A percentile compares a stretch with the other conserved stretches of the same genome.
phyloP scores from a whole-genome alignment of 2,888 invertebrate genomes.

The Athrips mouffetella region DNA sequence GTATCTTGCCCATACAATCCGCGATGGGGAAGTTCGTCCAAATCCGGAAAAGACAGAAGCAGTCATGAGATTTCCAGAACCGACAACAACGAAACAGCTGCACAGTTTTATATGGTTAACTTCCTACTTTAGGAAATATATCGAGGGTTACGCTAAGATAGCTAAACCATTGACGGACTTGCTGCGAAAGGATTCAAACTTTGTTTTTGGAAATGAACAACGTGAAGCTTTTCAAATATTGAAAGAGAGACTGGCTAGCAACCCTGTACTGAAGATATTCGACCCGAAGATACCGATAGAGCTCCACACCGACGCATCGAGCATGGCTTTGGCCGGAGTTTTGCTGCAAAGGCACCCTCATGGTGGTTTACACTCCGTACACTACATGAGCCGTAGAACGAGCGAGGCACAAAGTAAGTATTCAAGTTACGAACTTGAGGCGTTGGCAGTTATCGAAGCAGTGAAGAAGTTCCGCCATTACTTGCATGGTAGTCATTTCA shows the following conservation, averaged over 20 bases:
- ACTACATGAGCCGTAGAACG: conserved; percentile 27
- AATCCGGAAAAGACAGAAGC: conserved; percentile 24
- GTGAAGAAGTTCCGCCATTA: conserved; percentile 31
- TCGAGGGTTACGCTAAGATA: conserved; percentile 28
- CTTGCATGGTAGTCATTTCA: conserved; percentile 27
- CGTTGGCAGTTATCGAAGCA: conserved; percentile 26
- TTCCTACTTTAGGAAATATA: conserved; percentile 31
- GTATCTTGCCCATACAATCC: conserved; percentile 19
- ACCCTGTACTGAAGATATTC: conserved; percentile 23
- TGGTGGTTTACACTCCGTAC: conserved; percentile 21
- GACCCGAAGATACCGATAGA: conserved; percentile 20
- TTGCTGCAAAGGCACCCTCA: not conserved
- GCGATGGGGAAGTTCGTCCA: conserved; percentile 22
- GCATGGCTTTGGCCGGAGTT: conserved; percentile 20
- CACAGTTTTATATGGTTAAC: conserved; percentile 27
- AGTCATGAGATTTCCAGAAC: conserved; percentile 23
- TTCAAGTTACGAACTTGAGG: conserved; percentile 31
- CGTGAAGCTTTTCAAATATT: conserved; percentile 9
- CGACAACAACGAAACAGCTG: conserved; percentile 23
- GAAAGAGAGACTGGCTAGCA: conserved; percentile 14
- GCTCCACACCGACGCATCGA: conserved; percentile 27
- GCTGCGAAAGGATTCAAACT: conserved; percentile 13
- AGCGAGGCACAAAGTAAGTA: conserved; percentile 26
- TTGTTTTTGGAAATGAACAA: conserved; percentile 6
- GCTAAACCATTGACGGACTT: conserved; percentile 27